Evolutionary conservation across 23 tunicate genomes (phyloP).

Genomic region (Phallusia fumigata): DNA sequence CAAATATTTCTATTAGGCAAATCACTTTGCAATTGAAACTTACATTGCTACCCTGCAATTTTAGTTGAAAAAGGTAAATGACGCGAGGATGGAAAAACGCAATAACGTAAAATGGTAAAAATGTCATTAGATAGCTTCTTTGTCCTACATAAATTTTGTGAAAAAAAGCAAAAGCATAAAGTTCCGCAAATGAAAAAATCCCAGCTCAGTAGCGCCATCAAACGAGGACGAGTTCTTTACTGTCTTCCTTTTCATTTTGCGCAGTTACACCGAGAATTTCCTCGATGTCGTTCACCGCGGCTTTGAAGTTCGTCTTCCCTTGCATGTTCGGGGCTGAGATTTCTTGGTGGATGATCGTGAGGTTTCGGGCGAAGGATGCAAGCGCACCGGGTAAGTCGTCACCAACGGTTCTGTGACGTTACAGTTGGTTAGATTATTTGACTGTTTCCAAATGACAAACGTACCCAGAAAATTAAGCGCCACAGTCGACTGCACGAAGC

Average conservation of each 20-base stretch:
- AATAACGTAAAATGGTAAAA: neutral
- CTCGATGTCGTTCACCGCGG: slow-evolving; percentile 78
- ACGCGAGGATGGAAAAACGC: neutral
- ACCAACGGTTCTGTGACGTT: slow-evolving; percentile 59
- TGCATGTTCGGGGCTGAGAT: slow-evolving; percentile 95
- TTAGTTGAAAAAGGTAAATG: neutral
- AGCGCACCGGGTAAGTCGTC: slow-evolving; percentile 70
- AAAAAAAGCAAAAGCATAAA: neutral
- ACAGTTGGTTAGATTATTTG: neutral
- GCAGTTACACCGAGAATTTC: slow-evolving; percentile 50
- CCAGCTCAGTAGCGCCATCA: neutral
- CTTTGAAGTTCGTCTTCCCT: slow-evolving; percentile 86
- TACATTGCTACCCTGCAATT: too few relatives aligned
- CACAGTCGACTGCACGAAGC: too few relatives aligned
- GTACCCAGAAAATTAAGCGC: too few relatives aligned
- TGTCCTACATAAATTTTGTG: neutral
- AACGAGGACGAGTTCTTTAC: neutral
- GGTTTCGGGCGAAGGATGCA: slow-evolving; percentile 69
- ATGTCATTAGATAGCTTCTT: neutral
- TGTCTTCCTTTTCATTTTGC: slow-evolving; percentile 68
- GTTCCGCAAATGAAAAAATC: neutral
- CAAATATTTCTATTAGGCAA: too few relatives aligned
- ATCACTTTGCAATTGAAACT: too few relatives aligned
- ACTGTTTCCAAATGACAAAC: too few relatives aligned
- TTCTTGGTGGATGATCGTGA: slow-evolving; percentile 77